Conservation (phyloP, 2,113 vertebrate species). For the Pelusios castaneus region DNA sequence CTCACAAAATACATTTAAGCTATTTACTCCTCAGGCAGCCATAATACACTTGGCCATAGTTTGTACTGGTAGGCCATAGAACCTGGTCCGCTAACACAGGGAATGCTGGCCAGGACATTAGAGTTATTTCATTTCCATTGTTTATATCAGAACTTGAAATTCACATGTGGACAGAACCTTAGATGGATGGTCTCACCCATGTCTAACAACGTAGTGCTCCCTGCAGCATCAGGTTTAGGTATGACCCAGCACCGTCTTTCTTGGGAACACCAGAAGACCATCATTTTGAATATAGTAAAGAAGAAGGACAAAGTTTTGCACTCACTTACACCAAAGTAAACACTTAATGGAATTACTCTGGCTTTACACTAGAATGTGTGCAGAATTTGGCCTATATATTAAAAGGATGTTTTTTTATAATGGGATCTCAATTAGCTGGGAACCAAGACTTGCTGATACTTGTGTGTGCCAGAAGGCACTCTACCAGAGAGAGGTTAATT, state of each 20-base stretch:
- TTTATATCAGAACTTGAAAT: not conserved
- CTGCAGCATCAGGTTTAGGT: not conserved
- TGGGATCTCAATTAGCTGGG: not conserved
- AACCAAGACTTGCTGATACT: not conserved
- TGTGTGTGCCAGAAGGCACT: not conserved
- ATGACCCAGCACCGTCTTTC: not conserved
- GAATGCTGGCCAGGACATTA: not conserved
- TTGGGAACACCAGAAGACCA: not conserved
- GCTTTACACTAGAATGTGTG: not conserved
- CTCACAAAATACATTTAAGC: not conserved
- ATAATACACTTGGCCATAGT: not conserved
- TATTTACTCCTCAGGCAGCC: not conserved
- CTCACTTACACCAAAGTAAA: not conserved
- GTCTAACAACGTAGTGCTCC: not conserved
- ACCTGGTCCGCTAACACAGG: not conserved
- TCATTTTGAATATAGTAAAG: not conserved
- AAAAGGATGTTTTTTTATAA: not conserved
- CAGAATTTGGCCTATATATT: not conserved
- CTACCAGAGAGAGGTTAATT: accelerated
- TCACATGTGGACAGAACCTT: not conserved
- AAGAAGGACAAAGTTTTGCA: no score
- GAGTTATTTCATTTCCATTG: not conserved
- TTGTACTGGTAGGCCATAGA: not conserved
- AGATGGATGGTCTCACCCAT: not conserved
- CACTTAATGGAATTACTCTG: not conserved